Base-by-base conservation (phyloP, 2,797 vertebrate genomes). In the Enteromius viviparus region DNA sequence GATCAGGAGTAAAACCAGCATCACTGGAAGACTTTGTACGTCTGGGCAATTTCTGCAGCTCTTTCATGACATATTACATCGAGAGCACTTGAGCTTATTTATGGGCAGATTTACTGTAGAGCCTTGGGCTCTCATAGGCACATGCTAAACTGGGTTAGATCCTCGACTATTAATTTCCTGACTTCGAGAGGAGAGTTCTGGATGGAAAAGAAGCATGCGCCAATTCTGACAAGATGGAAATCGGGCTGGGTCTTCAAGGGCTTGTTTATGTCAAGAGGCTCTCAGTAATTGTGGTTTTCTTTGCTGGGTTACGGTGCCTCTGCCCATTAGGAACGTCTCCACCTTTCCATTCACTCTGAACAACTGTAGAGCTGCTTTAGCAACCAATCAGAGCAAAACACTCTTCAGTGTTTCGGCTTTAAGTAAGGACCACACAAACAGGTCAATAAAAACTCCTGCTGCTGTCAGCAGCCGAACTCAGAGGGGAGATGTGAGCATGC, bases 131-230 rank as follows among this genome's bases (percentile, higher is more conserved):
- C 29, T 29, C 42, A 34, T 11, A 42, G 21, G 77, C 47, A 3
- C 81, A 70, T 23, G 40, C 64, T 88, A 86, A 93, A 92, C 85
- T 92, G 87, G 92, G 91, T 91, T 90, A 89, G 75, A 89, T 11
- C 51, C 77, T 78, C 32, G 23, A 77, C 23, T 47, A 92, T 79
- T 91, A 89, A 92, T 91, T 92, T 91, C 87, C 89, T 89, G 81
- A 88, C 91, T 90, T 93, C 92, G 91, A 89, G 69, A 88, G 85
- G 88, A 92, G 91, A 87, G 88, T 92, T 92, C 88, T 91, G 85
- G 78, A 89, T 92, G 89, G 88, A 92, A 93, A 92, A 91, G 88
- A 94, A 88, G 90, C 75, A 89, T 79, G 88, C 90, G 85, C 65
- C 76, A 87, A 76, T 81, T 87, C 81, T 89, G 85, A 88, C 82